phyloP scores from a whole-genome alignment of 1,140 invertebrate genomes.

The Hyles vespertilio region DNA sequence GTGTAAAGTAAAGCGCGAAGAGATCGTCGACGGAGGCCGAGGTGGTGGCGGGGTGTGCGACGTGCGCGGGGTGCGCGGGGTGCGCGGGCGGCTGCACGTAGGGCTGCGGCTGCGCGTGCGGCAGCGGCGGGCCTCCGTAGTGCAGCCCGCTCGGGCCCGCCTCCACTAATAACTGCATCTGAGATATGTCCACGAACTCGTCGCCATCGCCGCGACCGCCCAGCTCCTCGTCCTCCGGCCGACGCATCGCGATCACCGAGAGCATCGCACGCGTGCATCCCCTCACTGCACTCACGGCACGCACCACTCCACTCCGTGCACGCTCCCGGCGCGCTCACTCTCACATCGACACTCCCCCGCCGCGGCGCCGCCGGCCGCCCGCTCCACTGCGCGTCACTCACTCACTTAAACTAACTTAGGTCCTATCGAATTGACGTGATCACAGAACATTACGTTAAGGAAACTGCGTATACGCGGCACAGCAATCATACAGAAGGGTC shows the following conservation, averaged over 20 bases:
- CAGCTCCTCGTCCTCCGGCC: slow-evolving; percentile 70
- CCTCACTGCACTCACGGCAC: slow-evolving; percentile 50
- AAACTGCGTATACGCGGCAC: slow-evolving; percentile 42
- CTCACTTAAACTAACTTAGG: slow-evolving; percentile 40
- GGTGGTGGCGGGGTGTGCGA: slow-evolving; percentile 28
- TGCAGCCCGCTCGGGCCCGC: slow-evolving; percentile 68
- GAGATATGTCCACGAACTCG: slow-evolving; percentile 79
- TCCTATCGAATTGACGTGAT: slow-evolving; percentile 58
- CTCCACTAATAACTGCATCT: slow-evolving; percentile 78
- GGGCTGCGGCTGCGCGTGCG: slow-evolving; percentile 66
- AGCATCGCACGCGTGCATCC: slow-evolving; percentile 71
- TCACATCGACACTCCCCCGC: slow-evolving; percentile 11
- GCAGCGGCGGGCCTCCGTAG: slow-evolving; percentile 59
- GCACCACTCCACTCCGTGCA: slow-evolving; percentile 40
- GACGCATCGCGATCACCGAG: slow-evolving; percentile 71
- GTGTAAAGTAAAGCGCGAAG: slow-evolving; percentile 64
- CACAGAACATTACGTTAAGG: slow-evolving; percentile 62
- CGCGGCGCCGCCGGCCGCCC: slow-evolving; percentile 16
- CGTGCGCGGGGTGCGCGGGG: slow-evolving; percentile 21
- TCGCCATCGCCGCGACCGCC: slow-evolving; percentile 67
- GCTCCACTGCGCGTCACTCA: slow-evolving; percentile 19
- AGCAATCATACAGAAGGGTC: slow-evolving; percentile 40
- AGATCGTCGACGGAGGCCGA: slow-evolving; percentile 62
- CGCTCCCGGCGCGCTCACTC: slow-evolving; percentile 26
- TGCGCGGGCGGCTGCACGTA: slow-evolving; percentile 41